Base-by-base conservation (phyloP, 2,888 invertebrate genomes). In the Vannuccia rotundouncinata region DNA sequence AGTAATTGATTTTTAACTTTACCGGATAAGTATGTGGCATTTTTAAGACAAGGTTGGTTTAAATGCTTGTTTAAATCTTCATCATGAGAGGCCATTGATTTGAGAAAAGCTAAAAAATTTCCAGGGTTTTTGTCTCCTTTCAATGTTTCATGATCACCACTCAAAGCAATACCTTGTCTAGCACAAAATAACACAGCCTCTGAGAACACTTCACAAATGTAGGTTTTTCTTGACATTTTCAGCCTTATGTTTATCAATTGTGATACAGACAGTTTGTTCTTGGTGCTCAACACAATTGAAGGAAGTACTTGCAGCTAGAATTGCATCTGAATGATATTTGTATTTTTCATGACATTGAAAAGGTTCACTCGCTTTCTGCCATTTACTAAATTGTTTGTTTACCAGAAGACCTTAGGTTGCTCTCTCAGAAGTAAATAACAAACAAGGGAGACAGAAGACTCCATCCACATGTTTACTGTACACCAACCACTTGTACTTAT, bases 191-290 rank as follows among this genome's bases (percentile, higher is more conserved):
- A 66, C 66, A 66, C 66, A 66, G 22, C 66, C 66, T 66, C 66
- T 66, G 66, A 17, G 5, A 66, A 66, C 66, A 66, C 66, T 66
- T 66, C 66, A 66, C 5, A 66, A 66, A 27, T 66, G 66, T 66
- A 17, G 25, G 66, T 66, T 66, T 66, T 66, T 5, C 25, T 66
- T 66, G 66, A n/a, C 66, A 66, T 66, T 66, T 66, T 66, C 66
- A 66, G 66, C 66, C 25, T 66, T 66, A 66, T 66, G 66, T 66
- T 66, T 66, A 66, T 66, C 17, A 66, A 66, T 66, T 66, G 66
- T 66, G 66, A 66, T 27, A 66, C 66, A 27, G 66, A 66, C 66
- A 66, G 66, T 66, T 66, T 66, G 66, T 66, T 66, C 66, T 66
- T 17, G 25, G 25, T 66, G 66, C 66, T 66, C 66, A 66, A 66